Conservation (phyloP, 2,113 vertebrate genomes). For the Dipodomys merriami region DNA sequence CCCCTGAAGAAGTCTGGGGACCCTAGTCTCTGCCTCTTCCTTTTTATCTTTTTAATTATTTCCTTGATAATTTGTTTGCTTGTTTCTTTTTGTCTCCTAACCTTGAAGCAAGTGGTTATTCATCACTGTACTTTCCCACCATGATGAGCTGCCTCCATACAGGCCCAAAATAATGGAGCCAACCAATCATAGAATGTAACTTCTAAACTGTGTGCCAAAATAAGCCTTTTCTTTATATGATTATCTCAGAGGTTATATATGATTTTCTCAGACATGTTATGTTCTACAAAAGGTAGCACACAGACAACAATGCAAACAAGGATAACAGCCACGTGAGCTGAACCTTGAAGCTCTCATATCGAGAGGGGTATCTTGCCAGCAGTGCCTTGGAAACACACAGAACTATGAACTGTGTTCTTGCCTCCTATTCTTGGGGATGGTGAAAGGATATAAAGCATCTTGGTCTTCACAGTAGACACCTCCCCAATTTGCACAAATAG, state of each 20-base stretch:
- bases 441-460: not conserved
- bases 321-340: not conserved
- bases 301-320: not conserved
- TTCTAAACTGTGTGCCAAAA: not conserved
- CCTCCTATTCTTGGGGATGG: not conserved
- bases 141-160: not conserved
- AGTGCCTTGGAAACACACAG: too few relatives aligned
- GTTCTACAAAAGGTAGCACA: too few relatives aligned
- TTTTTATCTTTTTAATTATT: not conserved
- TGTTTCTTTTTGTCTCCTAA: not conserved
- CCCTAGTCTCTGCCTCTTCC: not conserved
- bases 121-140: not conserved
- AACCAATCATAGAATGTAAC: not conserved
- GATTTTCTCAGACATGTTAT: too few relatives aligned
- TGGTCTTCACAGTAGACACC: not conserved
- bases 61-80: too few relatives aligned
- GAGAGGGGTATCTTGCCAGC: not conserved
- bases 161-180: not conserved
- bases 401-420: not conserved
- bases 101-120: not conserved
- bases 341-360: not conserved
- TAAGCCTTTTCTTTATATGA: not conserved
- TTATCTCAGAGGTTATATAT: not conserved
- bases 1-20: too few relatives aligned
- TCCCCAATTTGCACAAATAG: not conserved